Conservation (phyloP, 2,113 vertebrate genomes). For the Scomber scombrus region DNA sequence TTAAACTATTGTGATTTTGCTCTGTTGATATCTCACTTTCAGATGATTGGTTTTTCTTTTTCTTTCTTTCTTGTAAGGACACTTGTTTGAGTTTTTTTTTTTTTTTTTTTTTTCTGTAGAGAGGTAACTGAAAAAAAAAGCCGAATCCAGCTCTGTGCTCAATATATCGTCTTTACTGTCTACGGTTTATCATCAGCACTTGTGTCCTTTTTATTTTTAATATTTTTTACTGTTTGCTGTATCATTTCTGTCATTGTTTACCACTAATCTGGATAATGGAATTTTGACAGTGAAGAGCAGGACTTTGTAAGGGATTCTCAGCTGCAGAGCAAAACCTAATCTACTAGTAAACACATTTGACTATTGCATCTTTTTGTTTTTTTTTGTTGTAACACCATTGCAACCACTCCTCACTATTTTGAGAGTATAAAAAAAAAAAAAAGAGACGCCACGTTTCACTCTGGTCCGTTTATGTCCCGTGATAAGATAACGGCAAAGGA, state of each 20-base stretch:
- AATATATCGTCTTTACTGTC: constrained; percentile 31
- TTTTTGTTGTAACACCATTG: constrained; percentile 28
- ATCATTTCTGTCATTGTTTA: constrained; percentile 49
- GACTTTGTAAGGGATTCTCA: constrained; percentile 31
- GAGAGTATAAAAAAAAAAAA: neutral
- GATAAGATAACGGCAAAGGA: neutral
- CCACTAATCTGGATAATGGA: constrained; percentile 35
- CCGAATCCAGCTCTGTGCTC: constrained; percentile 28
- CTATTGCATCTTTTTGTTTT: constrained; percentile 14
- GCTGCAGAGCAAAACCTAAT: constrained; percentile 16
- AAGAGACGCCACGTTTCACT: constrained; percentile 20
- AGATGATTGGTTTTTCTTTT: constrained; percentile 15
- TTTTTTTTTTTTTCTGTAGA: constrained; percentile 23
- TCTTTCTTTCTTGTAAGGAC: constrained; percentile 8
- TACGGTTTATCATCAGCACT: constrained; percentile 29
- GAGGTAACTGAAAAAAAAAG: constrained; percentile 19
- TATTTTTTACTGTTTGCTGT: constrained; percentile 54
- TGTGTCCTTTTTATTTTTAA: constrained; percentile 38
- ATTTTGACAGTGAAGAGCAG: constrained; percentile 36
- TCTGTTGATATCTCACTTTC: constrained; percentile 40
- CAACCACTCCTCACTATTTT: constrained; percentile 49
- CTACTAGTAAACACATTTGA: constrained; percentile 42
- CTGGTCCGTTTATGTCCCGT: constrained; percentile 26
- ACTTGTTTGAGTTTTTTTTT: neutral
- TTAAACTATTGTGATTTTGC: constrained; percentile 55